Percentiles rank a stretch among this genome's conserved stretches.
These are phyloP conservation scores for Xenopus tropicalis DNA, from an alignment of 2,113 vertebrate species.

Conservation along the genomic window UCB_Xtro_10.0 CM004449.2:78785001-78785500, in stretches of 20 bases:
- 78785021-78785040: slow-evolving; percentile 47
- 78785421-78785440: background rate
- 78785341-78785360: slow-evolving; percentile 1
- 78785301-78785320: background rate
- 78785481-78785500: too few species aligned
- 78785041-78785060: slow-evolving; percentile 32
- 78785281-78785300: background rate
- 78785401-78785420: background rate
- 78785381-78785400: slow-evolving; percentile 1
- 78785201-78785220: slow-evolving; percentile 14
- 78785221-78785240: slow-evolving; percentile 20
- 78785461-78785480: background rate
- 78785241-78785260: slow-evolving; percentile 14
- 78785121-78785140: slow-evolving; percentile 23
- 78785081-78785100: slow-evolving; percentile 13
- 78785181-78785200: background rate
- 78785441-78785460: background rate
- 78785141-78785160: background rate
- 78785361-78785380: background rate
- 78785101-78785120: slow-evolving; percentile 18
- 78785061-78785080: slow-evolving; percentile 34
- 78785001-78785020: slow-evolving; percentile 28
- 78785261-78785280: background rate
- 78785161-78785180: background rate
- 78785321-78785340: background rate